Evolutionary conservation across 2,113 vertebrate genomes (phyloP).

Genomic region (Antigone vipio): DNA sequence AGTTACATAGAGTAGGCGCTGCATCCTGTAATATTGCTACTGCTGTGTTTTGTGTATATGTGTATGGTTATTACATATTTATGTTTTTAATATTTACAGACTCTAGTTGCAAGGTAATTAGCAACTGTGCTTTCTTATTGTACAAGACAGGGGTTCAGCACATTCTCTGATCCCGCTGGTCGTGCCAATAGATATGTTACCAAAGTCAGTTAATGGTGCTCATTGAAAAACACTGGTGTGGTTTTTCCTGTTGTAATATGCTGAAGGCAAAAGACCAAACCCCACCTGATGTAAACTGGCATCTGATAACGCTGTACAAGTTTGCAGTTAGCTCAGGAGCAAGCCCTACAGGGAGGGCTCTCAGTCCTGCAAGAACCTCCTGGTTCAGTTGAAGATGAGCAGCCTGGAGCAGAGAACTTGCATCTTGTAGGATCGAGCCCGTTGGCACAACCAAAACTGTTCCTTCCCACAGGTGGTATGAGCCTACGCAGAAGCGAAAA

Average conservation of each 20-base stretch:
- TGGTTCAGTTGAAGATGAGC: background rate
- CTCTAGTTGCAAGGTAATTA: conserved; percentile 43
- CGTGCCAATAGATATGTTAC: background rate
- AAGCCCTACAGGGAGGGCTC: background rate
- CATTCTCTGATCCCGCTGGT: background rate
- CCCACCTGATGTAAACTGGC: background rate
- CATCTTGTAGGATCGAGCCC: fast-evolving
- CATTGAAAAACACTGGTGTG: background rate
- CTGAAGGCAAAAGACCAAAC: background rate
- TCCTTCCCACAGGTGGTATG: background rate
- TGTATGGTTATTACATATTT: conserved; percentile 63
- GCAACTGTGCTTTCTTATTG: conserved; percentile 42
- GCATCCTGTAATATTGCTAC: conserved; percentile 30
- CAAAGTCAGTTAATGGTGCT: conserved; percentile 36
- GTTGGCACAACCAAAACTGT: fast-evolving
- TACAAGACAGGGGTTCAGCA: background rate
- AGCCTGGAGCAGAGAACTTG: background rate
- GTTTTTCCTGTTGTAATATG: background rate
- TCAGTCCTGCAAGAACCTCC: background rate
- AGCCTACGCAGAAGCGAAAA: fast-evolving
- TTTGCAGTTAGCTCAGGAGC: background rate
- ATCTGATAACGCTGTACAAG: background rate
- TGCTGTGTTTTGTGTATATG: conserved; percentile 63
- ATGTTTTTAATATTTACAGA: conserved; percentile 47
- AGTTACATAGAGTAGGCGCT: conserved; percentile 18